phyloP scores from a whole-genome alignment of 2,113 vertebrate species.

The Ptychochromis oligacanthus region DNA sequence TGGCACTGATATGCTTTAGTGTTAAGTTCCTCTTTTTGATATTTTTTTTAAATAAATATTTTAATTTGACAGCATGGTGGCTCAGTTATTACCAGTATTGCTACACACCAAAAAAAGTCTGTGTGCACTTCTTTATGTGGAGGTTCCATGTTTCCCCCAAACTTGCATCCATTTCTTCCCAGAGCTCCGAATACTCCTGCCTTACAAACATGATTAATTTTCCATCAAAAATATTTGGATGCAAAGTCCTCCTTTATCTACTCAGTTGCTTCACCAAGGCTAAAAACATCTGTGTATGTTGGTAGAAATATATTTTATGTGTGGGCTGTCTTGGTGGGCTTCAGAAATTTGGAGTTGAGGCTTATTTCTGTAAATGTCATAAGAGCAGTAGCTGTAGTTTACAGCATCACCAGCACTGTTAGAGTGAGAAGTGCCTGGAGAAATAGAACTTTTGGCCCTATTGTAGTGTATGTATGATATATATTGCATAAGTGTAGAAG shows the following conservation, averaged over 20 bases:
- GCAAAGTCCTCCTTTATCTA: neutral
- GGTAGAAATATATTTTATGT: neutral
- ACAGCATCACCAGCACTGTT: neutral
- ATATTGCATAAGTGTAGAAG: neutral
- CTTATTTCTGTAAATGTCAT: neutral
- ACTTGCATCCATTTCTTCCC: neutral
- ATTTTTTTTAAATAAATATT: neutral
- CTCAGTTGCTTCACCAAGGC: neutral
- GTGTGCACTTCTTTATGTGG: neutral
- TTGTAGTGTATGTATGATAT: no score
- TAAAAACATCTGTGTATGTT: neutral
- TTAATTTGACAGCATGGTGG: neutral
- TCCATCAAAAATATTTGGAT: neutral
- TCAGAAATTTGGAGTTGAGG: neutral
- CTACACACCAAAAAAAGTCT: fast-evolving
- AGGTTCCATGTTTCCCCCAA: neutral
- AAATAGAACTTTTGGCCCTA: neutral
- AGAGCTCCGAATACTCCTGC: neutral
- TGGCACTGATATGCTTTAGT: neutral
- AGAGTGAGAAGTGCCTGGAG: neutral
- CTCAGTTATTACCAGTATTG: neutral
- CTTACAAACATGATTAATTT: neutral
- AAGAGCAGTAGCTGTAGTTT: neutral
- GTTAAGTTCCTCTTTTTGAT: neutral
- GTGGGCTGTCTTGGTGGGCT: neutral